Evolutionary conservation across 2,797 vertebrate genomes (phyloP), one percentile per base, ranked within the genome.

Genomic region (Anas bernieri): DNA sequence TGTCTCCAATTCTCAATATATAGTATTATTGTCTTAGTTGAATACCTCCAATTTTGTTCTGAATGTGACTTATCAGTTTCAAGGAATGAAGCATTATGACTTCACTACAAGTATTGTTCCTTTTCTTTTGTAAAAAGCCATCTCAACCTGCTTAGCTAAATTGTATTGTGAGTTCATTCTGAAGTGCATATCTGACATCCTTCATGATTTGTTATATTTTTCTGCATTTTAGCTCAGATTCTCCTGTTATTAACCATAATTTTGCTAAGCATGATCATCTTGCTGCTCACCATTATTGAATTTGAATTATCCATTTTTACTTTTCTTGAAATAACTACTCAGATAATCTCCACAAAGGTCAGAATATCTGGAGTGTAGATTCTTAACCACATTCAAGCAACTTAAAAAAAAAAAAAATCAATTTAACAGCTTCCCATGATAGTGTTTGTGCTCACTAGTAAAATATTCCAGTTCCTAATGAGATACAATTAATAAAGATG

Each of bases 31-130:
- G 31, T 87, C 46, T 92, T 89, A 67, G 52, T 61, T 86, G 93
- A 92, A 74, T 66, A 72, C 15, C 11, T 88, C 21, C 73, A 86
- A 77, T 96, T 95, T 88, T 68, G 50, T 87, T 83, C 45, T 64
- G 23, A 61, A 33, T 69, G n/a, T 80, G n/a, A 31, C 46, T 84
- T 86, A 84, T 28, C 55, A 14, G 35, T 54, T 89, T 75, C 72
- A 81, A 92, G 79, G 85, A 85, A 89, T 54, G 17, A 91, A 28
- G 13, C 14, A 45, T 77, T 85, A 64, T 67, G 37, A 64, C 13
- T 87, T 26, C 14, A 16, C 14, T 66, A 58, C 25, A 83, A 61
- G 14, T 77, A 33, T 39, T 2, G 0, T 56, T 74, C 26, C 16
- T 83, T 16, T 72, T 84, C 48, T n/a, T 50, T 37, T 21, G 4